Evolutionary conservation across 1,140 invertebrate genomes (phyloP).

Genomic region (Hylaeus volcanicus): DNA sequence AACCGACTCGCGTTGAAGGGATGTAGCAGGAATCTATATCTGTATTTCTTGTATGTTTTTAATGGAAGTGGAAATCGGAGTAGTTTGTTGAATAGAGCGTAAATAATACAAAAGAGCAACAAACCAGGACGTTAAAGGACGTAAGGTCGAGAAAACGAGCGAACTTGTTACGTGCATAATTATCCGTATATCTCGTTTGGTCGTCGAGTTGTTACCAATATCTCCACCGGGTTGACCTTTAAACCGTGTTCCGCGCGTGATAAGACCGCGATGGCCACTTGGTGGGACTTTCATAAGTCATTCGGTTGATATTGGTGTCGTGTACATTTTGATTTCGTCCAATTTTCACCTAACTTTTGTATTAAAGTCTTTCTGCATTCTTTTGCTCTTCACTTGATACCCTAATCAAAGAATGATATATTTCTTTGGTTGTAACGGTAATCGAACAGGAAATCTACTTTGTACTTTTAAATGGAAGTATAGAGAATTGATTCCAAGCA

Average conservation of each 20-base stretch:
- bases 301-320: slow-evolving; percentile 28
- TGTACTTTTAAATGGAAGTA: no score
- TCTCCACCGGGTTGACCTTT: slow-evolving; percentile 72
- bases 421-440: no score
- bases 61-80: no score
- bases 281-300: slow-evolving; percentile 48
- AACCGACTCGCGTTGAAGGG: not conserved
- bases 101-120: not conserved
- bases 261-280: slow-evolving; percentile 58
- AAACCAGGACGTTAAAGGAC: not conserved
- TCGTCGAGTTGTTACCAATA: slow-evolving; percentile 62
- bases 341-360: not conserved
- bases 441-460: no score
- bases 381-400: no score
- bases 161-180: slow-evolving; percentile 38
- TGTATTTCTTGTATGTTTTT: not conserved
- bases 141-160: slow-evolving; percentile 20
- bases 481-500: no score
- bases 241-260: slow-evolving; percentile 63
- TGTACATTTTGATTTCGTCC: slow-evolving; percentile 33
- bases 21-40: not conserved
- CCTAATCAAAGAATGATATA: no score
- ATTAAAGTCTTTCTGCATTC: not conserved
- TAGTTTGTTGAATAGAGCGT: no score
- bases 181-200: slow-evolving; percentile 44